Evolutionary conservation across 37 sponge, comb jelly and placozoan species (phyloP).

Genomic region (Axinella damicornis): DNA sequence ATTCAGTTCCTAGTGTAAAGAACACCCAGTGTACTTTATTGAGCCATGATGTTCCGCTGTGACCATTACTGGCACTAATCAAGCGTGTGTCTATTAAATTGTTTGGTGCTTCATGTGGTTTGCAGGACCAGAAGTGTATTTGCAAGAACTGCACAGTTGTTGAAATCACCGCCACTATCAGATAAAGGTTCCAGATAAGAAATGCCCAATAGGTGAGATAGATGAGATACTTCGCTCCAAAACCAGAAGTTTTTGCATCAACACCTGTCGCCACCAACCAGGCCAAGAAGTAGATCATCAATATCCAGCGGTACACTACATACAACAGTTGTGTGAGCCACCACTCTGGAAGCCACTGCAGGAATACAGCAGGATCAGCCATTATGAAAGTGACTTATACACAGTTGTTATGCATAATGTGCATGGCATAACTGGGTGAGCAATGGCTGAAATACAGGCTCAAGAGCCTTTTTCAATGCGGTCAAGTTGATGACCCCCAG

Average conservation of each 20-base stretch:
- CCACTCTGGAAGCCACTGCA: slow-evolving; percentile 60
- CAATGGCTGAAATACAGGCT: no score
- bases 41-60: not conserved
- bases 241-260: not conserved
- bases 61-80: no score
- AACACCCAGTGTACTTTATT: slow-evolving; percentile 45
- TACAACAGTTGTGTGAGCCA: slow-evolving; percentile 46
- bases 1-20: slow-evolving; percentile 12
- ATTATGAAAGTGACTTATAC: not conserved
- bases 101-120: no score
- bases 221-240: slow-evolving; percentile 34
- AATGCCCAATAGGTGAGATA: slow-evolving; percentile 64
- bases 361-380: not conserved
- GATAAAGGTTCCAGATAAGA: slow-evolving; percentile 25
- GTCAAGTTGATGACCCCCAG: no score
- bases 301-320: slow-evolving; percentile 48
- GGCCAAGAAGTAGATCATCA: slow-evolving; percentile 38
- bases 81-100: no score
- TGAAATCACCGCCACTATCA: slow-evolving; percentile 33
- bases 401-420: not conserved
- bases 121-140: no score
- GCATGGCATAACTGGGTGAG: not conserved
- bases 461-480: no score
- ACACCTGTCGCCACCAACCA: slow-evolving; percentile 36
- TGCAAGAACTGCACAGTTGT: slow-evolving; percentile 6